Conservation (phyloP, 2,888 invertebrate genomes). For the Physocephala rufipes region DNA sequence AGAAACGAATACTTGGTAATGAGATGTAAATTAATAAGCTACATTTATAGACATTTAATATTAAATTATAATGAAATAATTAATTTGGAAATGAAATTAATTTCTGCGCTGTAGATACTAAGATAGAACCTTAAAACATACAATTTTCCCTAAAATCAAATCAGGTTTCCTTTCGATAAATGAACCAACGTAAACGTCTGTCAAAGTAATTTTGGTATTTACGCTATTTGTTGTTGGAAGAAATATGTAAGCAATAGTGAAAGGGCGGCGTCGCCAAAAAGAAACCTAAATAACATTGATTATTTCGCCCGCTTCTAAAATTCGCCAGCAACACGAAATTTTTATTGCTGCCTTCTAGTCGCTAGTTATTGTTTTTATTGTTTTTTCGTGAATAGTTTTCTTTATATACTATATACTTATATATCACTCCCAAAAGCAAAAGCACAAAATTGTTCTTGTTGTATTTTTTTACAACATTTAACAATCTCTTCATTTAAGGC, state of each 20-base stretch:
- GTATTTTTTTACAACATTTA: neutral
- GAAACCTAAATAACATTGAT: slow-evolving; percentile 46
- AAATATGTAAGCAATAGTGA: too few species aligned
- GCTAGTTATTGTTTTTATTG: slow-evolving; percentile 1
- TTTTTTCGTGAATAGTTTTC: neutral
- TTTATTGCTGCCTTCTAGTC: slow-evolving; percentile 19
- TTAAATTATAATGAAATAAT: too few species aligned
- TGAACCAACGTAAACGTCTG: too few species aligned
- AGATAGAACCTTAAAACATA: too few species aligned
- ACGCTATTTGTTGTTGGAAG: neutral
- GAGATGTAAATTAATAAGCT: too few species aligned
- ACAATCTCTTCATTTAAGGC: neutral
- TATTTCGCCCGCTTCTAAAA: slow-evolving; percentile 35
- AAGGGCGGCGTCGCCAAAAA: neutral
- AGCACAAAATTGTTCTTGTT: neutral
- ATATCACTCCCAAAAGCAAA: neutral
- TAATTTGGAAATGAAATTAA: too few species aligned
- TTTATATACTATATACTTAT: neutral
- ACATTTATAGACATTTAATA: too few species aligned
- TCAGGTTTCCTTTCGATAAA: neutral
- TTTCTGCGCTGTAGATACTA: too few species aligned
- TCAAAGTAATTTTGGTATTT: neutral
- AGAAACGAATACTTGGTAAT: too few species aligned
- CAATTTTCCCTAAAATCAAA: neutral
- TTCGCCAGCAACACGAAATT: slow-evolving; percentile 31